Conservation (phyloP, 2,888 invertebrate genomes). For the Candidula unifasciata region DNA sequence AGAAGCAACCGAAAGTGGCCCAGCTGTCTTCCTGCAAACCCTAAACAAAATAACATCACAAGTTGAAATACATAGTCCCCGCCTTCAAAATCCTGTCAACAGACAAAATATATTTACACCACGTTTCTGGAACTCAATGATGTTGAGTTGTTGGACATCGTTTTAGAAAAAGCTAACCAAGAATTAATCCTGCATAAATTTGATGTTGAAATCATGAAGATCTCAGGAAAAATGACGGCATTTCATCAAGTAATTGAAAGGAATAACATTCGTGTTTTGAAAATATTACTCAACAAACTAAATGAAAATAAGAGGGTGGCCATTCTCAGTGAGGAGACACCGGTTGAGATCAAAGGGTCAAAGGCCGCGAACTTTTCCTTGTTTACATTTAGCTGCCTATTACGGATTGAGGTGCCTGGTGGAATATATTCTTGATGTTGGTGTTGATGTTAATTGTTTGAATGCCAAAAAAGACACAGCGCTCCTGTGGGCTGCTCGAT, state of each 20-base stretch:
- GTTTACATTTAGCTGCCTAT: slow-evolving; percentile 70
- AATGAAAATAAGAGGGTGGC: background rate
- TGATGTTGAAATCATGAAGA: slow-evolving; percentile 57
- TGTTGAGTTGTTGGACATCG: slow-evolving; percentile 52
- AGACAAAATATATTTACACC: slow-evolving; percentile 65
- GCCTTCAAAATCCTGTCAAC: slow-evolving; percentile 54
- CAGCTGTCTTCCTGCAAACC: slow-evolving; percentile 23
- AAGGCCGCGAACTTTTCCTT: slow-evolving; percentile 69
- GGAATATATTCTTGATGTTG: slow-evolving; percentile 60
- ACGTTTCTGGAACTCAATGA: slow-evolving; percentile 60
- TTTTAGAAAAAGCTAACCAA: slow-evolving; percentile 49
- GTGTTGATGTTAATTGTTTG: slow-evolving; percentile 63
- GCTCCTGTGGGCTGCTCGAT: slow-evolving; percentile 76
- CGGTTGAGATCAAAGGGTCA: slow-evolving; percentile 72
- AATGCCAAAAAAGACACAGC: slow-evolving; percentile 76
- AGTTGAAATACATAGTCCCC: slow-evolving; percentile 6
- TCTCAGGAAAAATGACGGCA: slow-evolving; percentile 66
- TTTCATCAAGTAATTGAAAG: slow-evolving; percentile 71
- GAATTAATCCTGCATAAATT: slow-evolving; percentile 60
- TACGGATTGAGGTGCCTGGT: slow-evolving; percentile 64
- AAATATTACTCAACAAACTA: slow-evolving; percentile 49
- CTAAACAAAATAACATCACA: slow-evolving; percentile 11
- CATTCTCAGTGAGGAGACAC: slow-evolving; percentile 59
- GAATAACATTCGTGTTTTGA: slow-evolving; percentile 63
- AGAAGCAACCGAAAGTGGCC: slow-evolving; percentile 35